A percentile compares a stretch with the other conserved stretches of the same genome.
These are phyloP conservation scores for Microctenopoma lineatum DNA, from an alignment of 2,797 vertebrate species.

Conservation along the genomic window DNA sequence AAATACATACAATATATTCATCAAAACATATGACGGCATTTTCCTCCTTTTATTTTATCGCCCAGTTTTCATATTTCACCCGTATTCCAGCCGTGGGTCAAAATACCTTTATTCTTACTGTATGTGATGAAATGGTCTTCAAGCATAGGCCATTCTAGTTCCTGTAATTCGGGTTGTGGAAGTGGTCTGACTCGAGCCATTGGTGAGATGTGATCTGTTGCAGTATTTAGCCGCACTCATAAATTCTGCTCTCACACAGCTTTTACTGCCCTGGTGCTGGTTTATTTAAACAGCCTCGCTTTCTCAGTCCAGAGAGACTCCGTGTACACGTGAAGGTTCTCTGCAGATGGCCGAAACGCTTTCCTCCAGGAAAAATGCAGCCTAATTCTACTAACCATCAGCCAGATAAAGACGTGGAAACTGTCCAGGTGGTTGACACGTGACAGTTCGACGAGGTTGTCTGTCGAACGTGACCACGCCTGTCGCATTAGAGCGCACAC, in stretches of 20 bases:
- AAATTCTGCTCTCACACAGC: constrained; percentile 75
- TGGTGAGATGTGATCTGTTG: constrained; percentile 57
- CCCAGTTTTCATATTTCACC: constrained; percentile 23
- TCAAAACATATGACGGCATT: constrained; percentile 4
- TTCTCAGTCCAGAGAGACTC: constrained; percentile 40
- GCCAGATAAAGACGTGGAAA: constrained; percentile 43
- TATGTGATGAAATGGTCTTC: neutral
- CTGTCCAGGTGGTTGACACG: constrained; percentile 21
- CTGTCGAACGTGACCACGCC: constrained; percentile 21
- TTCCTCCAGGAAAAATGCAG: constrained; percentile 20
- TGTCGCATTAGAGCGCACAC: constrained; percentile 22
- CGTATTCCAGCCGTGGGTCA: constrained; percentile 26
- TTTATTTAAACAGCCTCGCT: constrained; percentile 74
- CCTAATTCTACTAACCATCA: constrained; percentile 31
- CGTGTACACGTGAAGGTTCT: constrained; percentile 38
- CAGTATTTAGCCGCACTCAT: constrained; percentile 78
- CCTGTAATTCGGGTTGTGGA: constrained; percentile 58
- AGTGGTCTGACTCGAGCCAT: constrained; percentile 52
- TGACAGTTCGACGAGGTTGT: constrained; percentile 6
- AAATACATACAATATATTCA: neutral
- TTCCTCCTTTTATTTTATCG: constrained; percentile 6
- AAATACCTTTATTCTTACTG: constrained; percentile 2
- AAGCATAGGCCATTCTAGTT: constrained; percentile 28
- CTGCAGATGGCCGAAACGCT: constrained; percentile 18
- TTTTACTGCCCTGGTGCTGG: constrained; percentile 64